Evolutionary conservation across 2,113 vertebrate genomes (phyloP).

Genomic region (Syngnathus typhle): DNA sequence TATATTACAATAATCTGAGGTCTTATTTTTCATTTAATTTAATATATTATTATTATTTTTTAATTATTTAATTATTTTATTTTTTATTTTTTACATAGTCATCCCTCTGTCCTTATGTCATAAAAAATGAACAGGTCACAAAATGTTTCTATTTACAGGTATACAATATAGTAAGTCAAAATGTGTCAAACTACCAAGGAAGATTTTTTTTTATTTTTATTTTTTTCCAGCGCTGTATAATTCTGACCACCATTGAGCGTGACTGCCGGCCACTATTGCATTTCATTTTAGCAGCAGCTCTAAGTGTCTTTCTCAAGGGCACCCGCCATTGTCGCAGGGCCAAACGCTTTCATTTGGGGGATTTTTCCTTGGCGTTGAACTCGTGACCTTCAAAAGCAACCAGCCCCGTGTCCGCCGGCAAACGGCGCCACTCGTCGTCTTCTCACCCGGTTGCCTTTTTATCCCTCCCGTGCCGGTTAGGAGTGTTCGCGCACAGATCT

Average conservation of each 20-base stretch:
- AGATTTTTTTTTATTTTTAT: too few species aligned
- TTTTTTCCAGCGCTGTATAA: too few species aligned
- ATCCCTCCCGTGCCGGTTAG: conserved; percentile 49
- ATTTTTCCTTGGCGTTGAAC: conserved; percentile 32
- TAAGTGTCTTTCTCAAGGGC: conserved; percentile 31
- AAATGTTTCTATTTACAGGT: too few species aligned
- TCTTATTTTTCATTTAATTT: too few species aligned
- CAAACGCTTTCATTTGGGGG: conserved; percentile 15
- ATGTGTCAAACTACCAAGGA: too few species aligned
- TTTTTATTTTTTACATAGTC: too few species aligned
- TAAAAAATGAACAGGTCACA: too few species aligned
- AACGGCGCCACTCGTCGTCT: conserved; percentile 28
- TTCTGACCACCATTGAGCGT: not conserved
- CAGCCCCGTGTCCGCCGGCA: conserved; percentile 35
- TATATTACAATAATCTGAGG: too few species aligned
- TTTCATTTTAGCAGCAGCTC: conserved; percentile 17
- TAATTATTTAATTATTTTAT: too few species aligned
- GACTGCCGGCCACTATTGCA: conserved; percentile 4
- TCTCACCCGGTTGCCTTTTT: conserved; percentile 46
- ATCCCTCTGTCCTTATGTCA: too few species aligned
- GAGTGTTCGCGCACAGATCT: conserved; percentile 59
- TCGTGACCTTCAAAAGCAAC: conserved; percentile 53
- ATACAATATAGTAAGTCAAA: too few species aligned
- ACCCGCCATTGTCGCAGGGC: conserved; percentile 27
- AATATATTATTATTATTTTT: too few species aligned